Evolutionary conservation across 2,888 invertebrate genomes (phyloP).

Genomic region (Zelleria hepariella): DNA sequence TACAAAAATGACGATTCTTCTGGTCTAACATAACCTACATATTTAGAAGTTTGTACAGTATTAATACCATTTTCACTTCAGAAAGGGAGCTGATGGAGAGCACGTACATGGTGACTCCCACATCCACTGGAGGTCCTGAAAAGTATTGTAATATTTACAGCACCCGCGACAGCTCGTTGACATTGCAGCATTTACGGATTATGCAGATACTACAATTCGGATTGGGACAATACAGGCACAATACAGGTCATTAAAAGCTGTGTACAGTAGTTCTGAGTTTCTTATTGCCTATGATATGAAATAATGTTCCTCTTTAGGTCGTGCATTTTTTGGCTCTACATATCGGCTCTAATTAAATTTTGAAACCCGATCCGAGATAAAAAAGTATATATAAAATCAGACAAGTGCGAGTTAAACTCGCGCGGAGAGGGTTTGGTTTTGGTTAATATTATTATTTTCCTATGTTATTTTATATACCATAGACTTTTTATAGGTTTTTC

Average conservation of each 20-base stretch:
- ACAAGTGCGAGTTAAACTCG: no score
- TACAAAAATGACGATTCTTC: conserved; percentile 24
- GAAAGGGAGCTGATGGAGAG: conserved; percentile 88
- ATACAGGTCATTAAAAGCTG: neutral
- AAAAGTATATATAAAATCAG: no score
- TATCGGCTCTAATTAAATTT: no score
- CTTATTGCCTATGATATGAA: no score
- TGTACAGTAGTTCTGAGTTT: no score
- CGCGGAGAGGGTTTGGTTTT: no score
- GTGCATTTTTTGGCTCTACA: no score
- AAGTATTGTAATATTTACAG: conserved; percentile 23
- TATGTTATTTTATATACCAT: no score
- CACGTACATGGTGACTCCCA: conserved; percentile 89
- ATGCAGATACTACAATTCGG: neutral
- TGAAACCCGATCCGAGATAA: no score
- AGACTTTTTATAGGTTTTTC: no score
- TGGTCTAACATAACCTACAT: conserved; percentile 23
- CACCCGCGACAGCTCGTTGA: neutral
- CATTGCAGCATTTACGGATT: neutral
- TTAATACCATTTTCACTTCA: conserved; percentile 84
- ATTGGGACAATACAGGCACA: neutral
- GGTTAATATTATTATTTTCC: no score
- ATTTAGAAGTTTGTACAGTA: conserved; percentile 37
- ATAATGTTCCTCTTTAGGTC: no score
- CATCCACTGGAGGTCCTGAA: conserved; percentile 85